Evolutionary conservation across 2,113 vertebrate genomes (phyloP), one percentile per base, ranked within the genome.

Genomic region (Columba janthina): DNA sequence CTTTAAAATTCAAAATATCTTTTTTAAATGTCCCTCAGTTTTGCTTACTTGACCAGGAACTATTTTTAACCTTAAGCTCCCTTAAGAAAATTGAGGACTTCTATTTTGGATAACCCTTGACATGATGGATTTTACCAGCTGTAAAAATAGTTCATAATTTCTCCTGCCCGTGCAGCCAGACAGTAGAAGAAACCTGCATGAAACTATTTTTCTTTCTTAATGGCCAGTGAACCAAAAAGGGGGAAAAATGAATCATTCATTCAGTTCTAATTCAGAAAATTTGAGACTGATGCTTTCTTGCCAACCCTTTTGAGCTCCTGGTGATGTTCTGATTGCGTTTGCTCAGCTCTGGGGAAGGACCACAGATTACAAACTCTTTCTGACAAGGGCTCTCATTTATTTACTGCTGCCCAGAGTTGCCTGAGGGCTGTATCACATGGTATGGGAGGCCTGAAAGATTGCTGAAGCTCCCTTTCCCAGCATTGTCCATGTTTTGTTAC

Each of bases 381-480:
- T 96, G 94, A 97, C 92, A 96, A 93, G 90, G 80, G 44, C 26
- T 93, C 56, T 94, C 83, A 96, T 95, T 95, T 94, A 90, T 96
- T 93, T 95, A 80, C 90, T 84, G 79, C 93, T 93, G 73, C 75
- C 69, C 12, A 4, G 60, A 95, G 85, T 96, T 95, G 94, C 96
- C 95, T 91, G 56, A 91, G 82, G 95, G 93, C 90, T 89, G 16
- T 48, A 66, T 53, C 91, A 95, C 24, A 5, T 94, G 94, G 48
- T 80, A 21, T 48, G 72, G 56, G 69, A 95, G 72, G 67, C 67
- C 85, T 88, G 85, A 94, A 91, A 90, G n/a, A 77, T 38, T 86
- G 79, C 72, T 80, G 71, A 62, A 88, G 76, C 61, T 85, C 64
- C 25, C n/a, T 86, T 93, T 96, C 94, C 76, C 92, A 90, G 90